phyloP scores from a whole-genome alignment of 2,888 invertebrate species.

The Meghimatium bilineatum region DNA sequence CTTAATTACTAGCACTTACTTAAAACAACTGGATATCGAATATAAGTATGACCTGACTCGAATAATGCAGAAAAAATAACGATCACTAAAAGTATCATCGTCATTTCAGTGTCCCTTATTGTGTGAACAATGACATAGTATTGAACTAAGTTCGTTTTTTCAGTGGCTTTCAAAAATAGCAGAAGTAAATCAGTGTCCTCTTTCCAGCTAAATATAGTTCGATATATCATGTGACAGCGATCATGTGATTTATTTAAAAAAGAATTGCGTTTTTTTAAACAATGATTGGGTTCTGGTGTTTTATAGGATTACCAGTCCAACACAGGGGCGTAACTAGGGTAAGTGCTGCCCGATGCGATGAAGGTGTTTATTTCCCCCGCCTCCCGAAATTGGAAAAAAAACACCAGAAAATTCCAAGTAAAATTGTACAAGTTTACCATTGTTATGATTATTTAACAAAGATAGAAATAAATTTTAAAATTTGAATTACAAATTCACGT shows the following conservation, averaged over 20 bases:
- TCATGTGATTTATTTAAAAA: neutral
- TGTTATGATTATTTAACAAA: no score
- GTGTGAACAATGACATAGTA: neutral
- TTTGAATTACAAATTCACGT: no score
- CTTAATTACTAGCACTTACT: slow-evolving; percentile 13
- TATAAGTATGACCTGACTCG: neutral
- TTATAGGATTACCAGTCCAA: no score
- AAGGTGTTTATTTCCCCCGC: no score
- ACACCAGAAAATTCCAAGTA: no score
- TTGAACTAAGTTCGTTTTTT: neutral
- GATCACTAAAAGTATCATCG: neutral
- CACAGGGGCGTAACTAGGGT: no score
- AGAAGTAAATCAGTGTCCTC: neutral
- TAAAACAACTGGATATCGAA: slow-evolving; percentile 23
- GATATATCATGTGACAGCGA: neutral
- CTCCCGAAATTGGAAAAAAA: no score
- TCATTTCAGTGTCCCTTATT: neutral
- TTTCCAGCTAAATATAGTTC: neutral
- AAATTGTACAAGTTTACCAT: no score
- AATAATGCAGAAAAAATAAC: neutral
- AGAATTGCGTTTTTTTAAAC: no score
- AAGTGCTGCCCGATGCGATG: no score
- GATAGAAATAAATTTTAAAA: no score
- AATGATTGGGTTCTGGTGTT: no score
- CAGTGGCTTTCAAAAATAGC: neutral